phyloP scores from a whole-genome alignment of 2,888 invertebrate genomes.

The Piscicola geometra region DNA sequence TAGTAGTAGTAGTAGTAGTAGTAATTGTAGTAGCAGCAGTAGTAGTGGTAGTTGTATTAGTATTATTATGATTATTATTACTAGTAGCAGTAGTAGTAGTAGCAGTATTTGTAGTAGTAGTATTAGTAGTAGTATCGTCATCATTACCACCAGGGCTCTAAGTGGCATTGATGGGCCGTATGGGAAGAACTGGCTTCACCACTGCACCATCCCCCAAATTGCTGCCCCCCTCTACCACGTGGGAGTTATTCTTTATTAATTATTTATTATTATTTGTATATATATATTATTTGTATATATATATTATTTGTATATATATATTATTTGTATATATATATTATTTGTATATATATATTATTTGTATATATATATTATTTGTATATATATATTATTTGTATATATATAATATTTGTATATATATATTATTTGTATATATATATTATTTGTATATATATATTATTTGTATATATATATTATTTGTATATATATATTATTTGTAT shows the following conservation, averaged over 20 bases:
- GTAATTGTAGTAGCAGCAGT: conserved; percentile 29
- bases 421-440: too few relatives aligned
- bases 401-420: too few relatives aligned
- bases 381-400: too few relatives aligned
- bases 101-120: conserved; percentile 13
- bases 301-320: too few relatives aligned
- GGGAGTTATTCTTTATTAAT: neutral
- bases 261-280: neutral
- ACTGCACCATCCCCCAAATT: conserved; percentile 4
- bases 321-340: too few relatives aligned
- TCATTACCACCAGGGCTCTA: neutral
- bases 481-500: too few relatives aligned
- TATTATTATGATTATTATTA: neutral
- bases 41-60: conserved; percentile 16
- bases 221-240: neutral
- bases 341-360: too few relatives aligned
- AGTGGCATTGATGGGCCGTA: conserved; percentile 22
- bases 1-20: conserved; percentile 33
- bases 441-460: too few relatives aligned
- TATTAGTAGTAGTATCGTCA: neutral
- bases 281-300: neutral
- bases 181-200: conserved; percentile 4
- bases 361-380: too few relatives aligned
- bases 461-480: too few relatives aligned
- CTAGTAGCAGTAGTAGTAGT: conserved; percentile 17